Conservation (phyloP, 1,140 invertebrate species). For the Asbolus verrucosus region DNA sequence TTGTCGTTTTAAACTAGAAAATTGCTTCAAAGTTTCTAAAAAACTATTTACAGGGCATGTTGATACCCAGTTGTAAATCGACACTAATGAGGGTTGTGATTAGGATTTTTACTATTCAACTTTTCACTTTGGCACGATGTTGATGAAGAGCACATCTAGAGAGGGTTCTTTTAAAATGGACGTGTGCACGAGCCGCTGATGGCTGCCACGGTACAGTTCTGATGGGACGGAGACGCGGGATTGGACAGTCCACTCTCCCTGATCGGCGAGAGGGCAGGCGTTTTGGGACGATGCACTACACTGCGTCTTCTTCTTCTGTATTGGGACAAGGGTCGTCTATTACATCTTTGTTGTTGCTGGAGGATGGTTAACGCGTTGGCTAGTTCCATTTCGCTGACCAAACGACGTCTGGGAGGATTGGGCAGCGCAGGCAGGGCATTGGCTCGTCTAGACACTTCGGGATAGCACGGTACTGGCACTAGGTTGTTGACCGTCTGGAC, state of each 20-base stretch:
- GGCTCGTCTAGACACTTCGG: conserved; percentile 50
- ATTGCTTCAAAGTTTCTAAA: too few relatives aligned
- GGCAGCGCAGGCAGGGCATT: conserved; percentile 56
- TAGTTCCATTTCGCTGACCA: conserved; percentile 60
- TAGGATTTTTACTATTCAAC: too few relatives aligned
- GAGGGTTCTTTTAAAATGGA: conserved; percentile 54
- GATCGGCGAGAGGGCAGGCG: conserved; percentile 76
- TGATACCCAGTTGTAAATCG: too few relatives aligned
- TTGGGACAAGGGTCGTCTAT: conserved; percentile 49
- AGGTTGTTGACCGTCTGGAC: conserved; percentile 59
- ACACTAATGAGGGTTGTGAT: too few relatives aligned
- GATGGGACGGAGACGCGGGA: conserved; percentile 74
- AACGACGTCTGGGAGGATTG: conserved; percentile 57
- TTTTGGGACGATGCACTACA: conserved; percentile 66
- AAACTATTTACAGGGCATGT: too few relatives aligned
- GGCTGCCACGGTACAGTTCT: conserved; percentile 61
- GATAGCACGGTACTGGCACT: conserved; percentile 56
- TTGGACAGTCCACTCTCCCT: conserved; percentile 80
- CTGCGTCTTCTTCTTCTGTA: conserved; percentile 61
- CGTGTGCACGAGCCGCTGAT: conserved; percentile 57
- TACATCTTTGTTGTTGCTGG: conserved; percentile 57
- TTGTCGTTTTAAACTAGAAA: too few relatives aligned
- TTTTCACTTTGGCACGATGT: conserved; percentile 34
- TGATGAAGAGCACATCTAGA: conserved; percentile 21
- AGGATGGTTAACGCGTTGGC: conserved; percentile 59